Evolutionary conservation across 2,113 vertebrate genomes (phyloP).

Genomic region (Atlantisia rogersi): DNA sequence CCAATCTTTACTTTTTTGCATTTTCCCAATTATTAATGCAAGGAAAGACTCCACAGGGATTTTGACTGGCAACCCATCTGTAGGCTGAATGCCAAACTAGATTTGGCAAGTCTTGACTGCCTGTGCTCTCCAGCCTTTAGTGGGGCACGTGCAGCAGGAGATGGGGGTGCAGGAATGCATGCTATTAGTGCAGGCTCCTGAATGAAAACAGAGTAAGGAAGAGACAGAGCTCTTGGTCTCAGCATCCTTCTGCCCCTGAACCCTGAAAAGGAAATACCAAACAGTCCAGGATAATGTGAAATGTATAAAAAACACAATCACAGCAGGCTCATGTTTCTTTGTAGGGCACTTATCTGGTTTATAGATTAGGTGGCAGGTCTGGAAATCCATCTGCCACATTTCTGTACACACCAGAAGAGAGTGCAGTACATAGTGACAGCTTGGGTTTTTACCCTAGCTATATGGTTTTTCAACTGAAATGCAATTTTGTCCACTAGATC

Average conservation of each 20-base stretch:
- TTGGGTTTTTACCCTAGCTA: neutral
- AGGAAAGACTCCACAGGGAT: neutral
- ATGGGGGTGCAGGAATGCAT: too few relatives aligned
- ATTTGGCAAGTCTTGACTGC: neutral
- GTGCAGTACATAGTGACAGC: neutral
- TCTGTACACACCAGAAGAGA: neutral
- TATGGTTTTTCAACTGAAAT: too few relatives aligned
- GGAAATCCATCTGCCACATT: neutral
- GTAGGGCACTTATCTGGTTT: neutral
- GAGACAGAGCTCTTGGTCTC: neutral
- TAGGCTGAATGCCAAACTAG: neutral
- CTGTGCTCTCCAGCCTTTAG: neutral
- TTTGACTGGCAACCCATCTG: neutral
- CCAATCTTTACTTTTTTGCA: neutral
- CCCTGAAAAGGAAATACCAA: neutral
- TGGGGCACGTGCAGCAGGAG: neutral
- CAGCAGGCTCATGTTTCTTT: accelerated
- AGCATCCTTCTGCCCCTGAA: neutral
- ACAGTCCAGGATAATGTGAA: accelerated
- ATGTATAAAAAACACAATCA: accelerated
- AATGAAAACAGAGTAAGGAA: neutral
- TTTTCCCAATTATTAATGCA: neutral
- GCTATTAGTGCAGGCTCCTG: neutral
- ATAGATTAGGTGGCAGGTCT: neutral
- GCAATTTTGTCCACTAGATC: neutral